Base-by-base conservation (phyloP, 2,888 invertebrate species). In the Polylopha cassiicola region DNA sequence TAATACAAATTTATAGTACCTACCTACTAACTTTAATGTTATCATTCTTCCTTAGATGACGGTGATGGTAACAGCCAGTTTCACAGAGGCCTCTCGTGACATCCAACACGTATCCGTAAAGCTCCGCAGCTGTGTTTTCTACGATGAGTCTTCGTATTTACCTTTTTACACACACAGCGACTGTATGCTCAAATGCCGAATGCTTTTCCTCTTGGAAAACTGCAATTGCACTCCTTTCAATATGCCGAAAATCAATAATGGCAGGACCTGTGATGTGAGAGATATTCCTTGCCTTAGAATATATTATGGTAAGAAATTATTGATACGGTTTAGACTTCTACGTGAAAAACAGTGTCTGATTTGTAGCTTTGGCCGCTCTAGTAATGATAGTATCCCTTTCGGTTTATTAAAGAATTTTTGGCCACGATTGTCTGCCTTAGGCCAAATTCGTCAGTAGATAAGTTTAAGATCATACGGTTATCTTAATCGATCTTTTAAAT, bases 141-240 rank as follows among this genome's bases (percentile, higher is more conserved):
- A 80, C 32, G 78, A 87, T 38, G 91, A 91, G 53, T 77, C 79
- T 0, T 45, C 68, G 0, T 75, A 76, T 28, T 58, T 82, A 4
- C 64, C 61, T 1, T 82, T 80, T 50, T 89, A 89, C 57, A 88
- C 88, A 0, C 81, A 86, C 56, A 88, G 88, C 51, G 88, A 89
- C 51, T 89, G 89, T 55, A 73, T 88, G 53, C 67, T 89, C 37
- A 85, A 87, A 50, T 89, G 89, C 48, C 78, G 88, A 29, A 78
- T 87, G 65, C 58, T 67, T 21, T 88, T 88, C 49, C 71, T 89
- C 6, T 48, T 80, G 1, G 67, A 73, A 0, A 73, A 78, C 3
- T 89, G 89, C 48, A 78, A 85, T 20, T 89, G 89, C 47, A 78
- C 88, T 1, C 88, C 89, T 0, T 89, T 88, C 44, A 88, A 85